Evolutionary conservation across 2,797 vertebrate species (phyloP).

Genomic region (Chaetophractus vellerosus): DNA sequence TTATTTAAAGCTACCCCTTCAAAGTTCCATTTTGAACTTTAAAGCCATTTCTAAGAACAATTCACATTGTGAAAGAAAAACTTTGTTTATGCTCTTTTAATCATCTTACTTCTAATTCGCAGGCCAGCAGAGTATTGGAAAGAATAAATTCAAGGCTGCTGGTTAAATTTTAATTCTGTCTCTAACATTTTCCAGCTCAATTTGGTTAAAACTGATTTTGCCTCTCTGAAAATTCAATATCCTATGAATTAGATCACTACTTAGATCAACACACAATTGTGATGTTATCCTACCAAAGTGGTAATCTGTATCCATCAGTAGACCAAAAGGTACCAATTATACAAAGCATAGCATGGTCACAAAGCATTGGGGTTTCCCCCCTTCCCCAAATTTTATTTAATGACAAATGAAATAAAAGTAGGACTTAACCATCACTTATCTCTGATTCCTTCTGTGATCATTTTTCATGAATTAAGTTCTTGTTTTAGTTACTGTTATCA

Average conservation of each 20-base stretch:
- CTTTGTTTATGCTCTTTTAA: not conserved
- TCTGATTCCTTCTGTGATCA: conserved; percentile 9
- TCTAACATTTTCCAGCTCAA: not conserved
- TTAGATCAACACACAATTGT: not conserved
- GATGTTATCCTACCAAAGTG: conserved; percentile 57
- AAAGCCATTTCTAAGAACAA: not conserved
- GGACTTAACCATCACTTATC: conserved; percentile 15
- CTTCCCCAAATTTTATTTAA: not conserved
- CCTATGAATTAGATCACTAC: conserved; percentile 68
- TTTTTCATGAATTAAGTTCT: conserved; percentile 60
- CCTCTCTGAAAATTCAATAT: conserved; percentile 68
- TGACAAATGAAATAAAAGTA: conserved; percentile 14
- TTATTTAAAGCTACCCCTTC: not conserved
- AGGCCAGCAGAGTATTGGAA: not conserved
- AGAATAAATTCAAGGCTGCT: not conserved
- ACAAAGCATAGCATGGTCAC: not conserved
- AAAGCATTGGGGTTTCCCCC: not conserved
- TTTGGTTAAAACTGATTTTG: conserved; percentile 5
- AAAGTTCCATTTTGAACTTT: not conserved
- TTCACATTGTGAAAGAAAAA: not conserved
- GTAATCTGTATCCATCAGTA: conserved; percentile 39
- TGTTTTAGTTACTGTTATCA: conserved; percentile 77
- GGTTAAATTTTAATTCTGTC: not conserved
- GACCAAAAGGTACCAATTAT: conserved; percentile 42
- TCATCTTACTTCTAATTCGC: not conserved